These are phyloP conservation scores for Lacerta agilis DNA, from an alignment of 2,797 vertebrate genomes.

Conservation along the genomic window DNA sequence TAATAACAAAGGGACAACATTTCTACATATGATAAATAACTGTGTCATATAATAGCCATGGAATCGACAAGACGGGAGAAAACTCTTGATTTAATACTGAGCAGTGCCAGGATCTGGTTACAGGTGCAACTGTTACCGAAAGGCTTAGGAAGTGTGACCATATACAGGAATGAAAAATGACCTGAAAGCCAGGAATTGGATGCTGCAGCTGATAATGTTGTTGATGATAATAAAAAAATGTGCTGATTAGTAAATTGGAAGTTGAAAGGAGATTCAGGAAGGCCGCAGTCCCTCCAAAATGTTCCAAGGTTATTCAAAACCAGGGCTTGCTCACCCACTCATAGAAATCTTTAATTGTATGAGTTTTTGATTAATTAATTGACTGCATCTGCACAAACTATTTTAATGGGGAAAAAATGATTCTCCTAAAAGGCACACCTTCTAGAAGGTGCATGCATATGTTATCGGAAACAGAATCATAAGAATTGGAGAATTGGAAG, in stretches of 20 bases:
- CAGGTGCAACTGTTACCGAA: background rate
- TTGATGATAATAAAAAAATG: too few relatives aligned
- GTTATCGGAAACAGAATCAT: too few relatives aligned
- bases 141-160: background rate
- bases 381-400: background rate
- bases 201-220: too few relatives aligned
- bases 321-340: background rate
- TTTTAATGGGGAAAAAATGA: background rate
- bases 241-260: background rate
- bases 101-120: background rate
- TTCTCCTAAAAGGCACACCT: background rate
- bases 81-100: background rate
- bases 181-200: too few relatives aligned
- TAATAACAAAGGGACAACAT: background rate
- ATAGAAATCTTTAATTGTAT: background rate
- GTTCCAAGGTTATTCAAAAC: background rate
- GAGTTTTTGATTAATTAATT: background rate
- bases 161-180: background rate
- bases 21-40: background rate
- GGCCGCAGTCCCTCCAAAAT: background rate
- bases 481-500: too few relatives aligned
- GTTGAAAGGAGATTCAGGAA: background rate
- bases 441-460: background rate
- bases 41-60: background rate
- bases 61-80: background rate